A percentile compares a stretch with the other conserved stretches of the same genome.
Evolutionary conservation across 2,797 vertebrate species (phyloP).

Genomic region (Lophius americanus): DNA sequence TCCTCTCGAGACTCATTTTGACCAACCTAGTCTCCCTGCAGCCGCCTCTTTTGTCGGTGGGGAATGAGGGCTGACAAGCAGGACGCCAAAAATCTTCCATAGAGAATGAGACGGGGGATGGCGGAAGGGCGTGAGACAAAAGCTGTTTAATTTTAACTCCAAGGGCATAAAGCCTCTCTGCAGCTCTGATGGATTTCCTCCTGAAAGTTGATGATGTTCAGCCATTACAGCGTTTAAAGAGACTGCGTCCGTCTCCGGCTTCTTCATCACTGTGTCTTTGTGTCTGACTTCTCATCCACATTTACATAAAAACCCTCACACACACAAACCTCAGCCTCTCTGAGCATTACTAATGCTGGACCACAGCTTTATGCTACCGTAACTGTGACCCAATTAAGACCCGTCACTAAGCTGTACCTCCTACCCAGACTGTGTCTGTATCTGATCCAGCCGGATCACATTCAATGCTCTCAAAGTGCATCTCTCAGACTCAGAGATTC

Average conservation of each 20-base stretch:
- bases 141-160: slow-evolving; percentile 65
- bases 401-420: not conserved
- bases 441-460: not conserved
- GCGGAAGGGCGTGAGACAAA: slow-evolving; percentile 48
- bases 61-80: slow-evolving; percentile 74
- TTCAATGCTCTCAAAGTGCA: slow-evolving; percentile 9
- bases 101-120: slow-evolving; percentile 40
- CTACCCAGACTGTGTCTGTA: not conserved
- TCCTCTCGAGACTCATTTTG: slow-evolving; percentile 63
- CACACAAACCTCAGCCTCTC: not conserved
- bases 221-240: slow-evolving; percentile 40
- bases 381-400: slow-evolving; percentile 3
- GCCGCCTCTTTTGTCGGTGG: slow-evolving; percentile 60
- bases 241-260: slow-evolving; percentile 26
- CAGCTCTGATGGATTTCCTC: slow-evolving; percentile 73
- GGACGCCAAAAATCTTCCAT: slow-evolving; percentile 59
- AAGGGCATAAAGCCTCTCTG: slow-evolving; percentile 55
- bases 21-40: slow-evolving; percentile 59
- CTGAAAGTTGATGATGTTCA: slow-evolving; percentile 62
- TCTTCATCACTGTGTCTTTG: slow-evolving; percentile 32
- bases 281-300: slow-evolving; percentile 13
- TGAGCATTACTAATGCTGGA: not conserved
- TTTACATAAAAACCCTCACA: slow-evolving; percentile 9
- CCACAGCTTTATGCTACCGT: not conserved
- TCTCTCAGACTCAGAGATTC: not conserved